phyloP scores from a whole-genome alignment of 2,888 invertebrate species.

The Pachliopta kotzebuea region DNA sequence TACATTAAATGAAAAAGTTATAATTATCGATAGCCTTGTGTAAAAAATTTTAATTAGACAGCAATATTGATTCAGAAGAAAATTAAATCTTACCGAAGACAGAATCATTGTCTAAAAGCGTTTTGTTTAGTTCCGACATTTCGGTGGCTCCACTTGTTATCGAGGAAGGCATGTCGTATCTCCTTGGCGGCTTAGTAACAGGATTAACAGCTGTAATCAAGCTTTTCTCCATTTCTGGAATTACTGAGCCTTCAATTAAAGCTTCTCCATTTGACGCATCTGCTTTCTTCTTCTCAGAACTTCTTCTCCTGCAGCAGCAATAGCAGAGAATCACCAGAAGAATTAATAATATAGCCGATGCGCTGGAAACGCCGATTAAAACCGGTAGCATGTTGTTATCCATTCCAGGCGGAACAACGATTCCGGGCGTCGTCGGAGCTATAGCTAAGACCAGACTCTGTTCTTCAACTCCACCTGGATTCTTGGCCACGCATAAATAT shows the following conservation, averaged over 20 bases:
- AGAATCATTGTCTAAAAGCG: slow-evolving; percentile 89
- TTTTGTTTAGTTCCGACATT: slow-evolving; percentile 90
- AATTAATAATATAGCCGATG: slow-evolving; percentile 74
- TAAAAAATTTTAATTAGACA: too few relatives aligned
- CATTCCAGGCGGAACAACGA: slow-evolving; percentile 73
- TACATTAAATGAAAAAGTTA: too few relatives aligned
- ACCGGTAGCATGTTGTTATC: slow-evolving; percentile 78
- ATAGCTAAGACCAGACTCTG: slow-evolving; percentile 85
- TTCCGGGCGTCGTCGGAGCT: slow-evolving; percentile 64
- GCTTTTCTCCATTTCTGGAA: slow-evolving; percentile 92
- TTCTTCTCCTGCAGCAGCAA: slow-evolving; percentile 75
- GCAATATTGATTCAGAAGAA: too few relatives aligned
- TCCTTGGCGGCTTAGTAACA: slow-evolving; percentile 89
- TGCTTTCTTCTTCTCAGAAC: slow-evolving; percentile 82
- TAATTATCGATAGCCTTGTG: too few relatives aligned
- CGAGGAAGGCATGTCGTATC: slow-evolving; percentile 87
- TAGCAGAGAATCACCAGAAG: slow-evolving; percentile 78
- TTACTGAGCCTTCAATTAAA: slow-evolving; percentile 87
- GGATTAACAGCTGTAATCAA: slow-evolving; percentile 92
- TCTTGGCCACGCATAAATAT: slow-evolving; percentile 90
- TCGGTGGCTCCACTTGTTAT: slow-evolving; percentile 88
- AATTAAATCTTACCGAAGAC: slow-evolving; percentile 83
- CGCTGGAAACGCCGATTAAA: slow-evolving; percentile 72
- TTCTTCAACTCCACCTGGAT: slow-evolving; percentile 89
- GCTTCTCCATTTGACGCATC: slow-evolving; percentile 83